Evolutionary conservation across 2,797 vertebrate species (phyloP).

Genomic region (Sebastes kiyomatsui): DNA sequence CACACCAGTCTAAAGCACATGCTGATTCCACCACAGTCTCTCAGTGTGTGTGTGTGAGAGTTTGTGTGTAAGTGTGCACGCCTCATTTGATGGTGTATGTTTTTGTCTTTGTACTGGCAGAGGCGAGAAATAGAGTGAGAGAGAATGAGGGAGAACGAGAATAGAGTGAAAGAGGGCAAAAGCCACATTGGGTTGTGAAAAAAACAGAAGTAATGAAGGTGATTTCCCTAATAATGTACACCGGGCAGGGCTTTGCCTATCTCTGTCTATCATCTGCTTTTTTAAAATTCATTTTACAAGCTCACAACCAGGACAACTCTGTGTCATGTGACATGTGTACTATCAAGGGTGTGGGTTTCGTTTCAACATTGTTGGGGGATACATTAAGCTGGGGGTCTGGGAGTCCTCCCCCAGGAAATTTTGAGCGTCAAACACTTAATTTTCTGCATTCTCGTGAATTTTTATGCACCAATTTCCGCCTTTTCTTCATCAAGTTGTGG

Average conservation of each 20-base stretch:
- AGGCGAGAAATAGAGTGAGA: constrained; percentile 5
- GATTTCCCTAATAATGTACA: constrained; percentile 20
- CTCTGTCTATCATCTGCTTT: neutral
- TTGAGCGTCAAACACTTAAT: too few relatives aligned
- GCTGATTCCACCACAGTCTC: constrained; percentile 51
- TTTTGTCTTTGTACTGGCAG: constrained; percentile 22
- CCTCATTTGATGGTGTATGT: constrained; percentile 38
- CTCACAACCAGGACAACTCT: neutral
- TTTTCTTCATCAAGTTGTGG: too few relatives aligned
- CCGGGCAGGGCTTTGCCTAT: neutral
- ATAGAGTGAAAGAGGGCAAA: constrained; percentile 9
- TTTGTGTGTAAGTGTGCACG: constrained; percentile 5
- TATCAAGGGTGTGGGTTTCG: too few relatives aligned
- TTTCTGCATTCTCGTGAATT: too few relatives aligned
- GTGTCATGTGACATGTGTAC: too few relatives aligned
- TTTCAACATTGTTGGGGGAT: too few relatives aligned
- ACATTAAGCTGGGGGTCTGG: too few relatives aligned
- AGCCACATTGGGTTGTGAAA: neutral
- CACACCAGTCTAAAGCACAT: constrained; percentile 68
- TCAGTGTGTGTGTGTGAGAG: neutral
- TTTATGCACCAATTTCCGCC: too few relatives aligned
- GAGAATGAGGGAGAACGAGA: neutral
- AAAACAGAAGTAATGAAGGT: constrained; percentile 7
- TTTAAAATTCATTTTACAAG: neutral
- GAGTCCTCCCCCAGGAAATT: too few relatives aligned